Percentiles rank a stretch among this genome's conserved stretches.
Conservation (phyloP, 2,888 invertebrate species). For the Rapana venosa region DNA sequence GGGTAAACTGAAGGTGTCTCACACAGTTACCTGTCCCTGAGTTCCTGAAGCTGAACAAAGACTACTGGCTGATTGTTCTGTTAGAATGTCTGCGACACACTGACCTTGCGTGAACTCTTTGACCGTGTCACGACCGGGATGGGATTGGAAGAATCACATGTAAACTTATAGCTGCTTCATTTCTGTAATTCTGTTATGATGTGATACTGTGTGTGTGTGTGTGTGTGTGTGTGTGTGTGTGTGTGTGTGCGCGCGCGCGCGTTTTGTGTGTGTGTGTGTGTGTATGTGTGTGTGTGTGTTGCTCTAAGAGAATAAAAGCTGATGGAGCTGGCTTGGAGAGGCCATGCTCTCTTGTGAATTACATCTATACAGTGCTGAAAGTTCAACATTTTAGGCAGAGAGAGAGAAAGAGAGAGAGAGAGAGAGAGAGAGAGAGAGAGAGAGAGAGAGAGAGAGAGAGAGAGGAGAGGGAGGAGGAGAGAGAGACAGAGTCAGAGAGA, state of each 20-base stretch:
- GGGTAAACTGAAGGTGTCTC: no score
- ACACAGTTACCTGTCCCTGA: no score
- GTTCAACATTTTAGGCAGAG: background rate
- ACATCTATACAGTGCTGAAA: background rate
- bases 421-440: no score
- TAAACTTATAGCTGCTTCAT: background rate
- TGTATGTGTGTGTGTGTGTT: background rate
- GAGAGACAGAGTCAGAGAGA: background rate
- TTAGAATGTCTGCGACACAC: no score
- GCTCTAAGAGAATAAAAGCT: background rate
- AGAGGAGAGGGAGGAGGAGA: no score
- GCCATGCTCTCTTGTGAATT: background rate
- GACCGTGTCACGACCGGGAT: background rate
- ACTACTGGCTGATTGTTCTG: no score
- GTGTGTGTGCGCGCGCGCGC: background rate
- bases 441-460: background rate
- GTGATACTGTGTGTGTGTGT: background rate
- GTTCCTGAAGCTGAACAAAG: no score
- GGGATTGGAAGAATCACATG: background rate
- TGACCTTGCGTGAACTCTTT: no score
- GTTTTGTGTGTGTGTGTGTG: background rate
- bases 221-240: background rate
- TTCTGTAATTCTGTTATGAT: background rate
- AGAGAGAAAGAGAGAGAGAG: no score
- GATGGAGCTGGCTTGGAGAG: no score